Evolutionary conservation across 1,140 invertebrate species (phyloP), one percentile per base, ranked within the genome.

Genomic region (Zaprionus ghesquierei): DNA sequence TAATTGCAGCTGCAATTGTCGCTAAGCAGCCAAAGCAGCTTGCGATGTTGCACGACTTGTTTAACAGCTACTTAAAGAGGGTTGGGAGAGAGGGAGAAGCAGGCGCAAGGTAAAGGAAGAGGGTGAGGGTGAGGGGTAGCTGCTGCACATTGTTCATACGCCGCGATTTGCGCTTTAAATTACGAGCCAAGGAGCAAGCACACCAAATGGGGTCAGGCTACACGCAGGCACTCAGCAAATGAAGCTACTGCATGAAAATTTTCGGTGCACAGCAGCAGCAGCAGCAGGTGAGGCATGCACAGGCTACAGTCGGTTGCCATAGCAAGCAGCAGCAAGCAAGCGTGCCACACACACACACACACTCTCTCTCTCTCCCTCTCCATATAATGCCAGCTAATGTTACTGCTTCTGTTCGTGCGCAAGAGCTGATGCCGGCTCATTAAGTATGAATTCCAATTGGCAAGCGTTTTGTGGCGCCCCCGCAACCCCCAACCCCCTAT

Each of bases 1-100:
- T 87, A 86, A 86, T 87, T 79, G 81, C 69, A 53, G 60, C 68
- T 69, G 70, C 82, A 86, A 82, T 86, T 82, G 79, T 82, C 71
- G 82, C 69, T 75, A 65, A 79, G 69, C 62, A 29, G 65, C 71
- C 44, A 38, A 38, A 41, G 41, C 33, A 51, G 50, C 51, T 75
- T 51, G 59, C 38, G 49, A 62, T 68, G 63, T 71, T 63, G 49
- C 80, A 71, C 59, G 75, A 72, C 70, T 72, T 87, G 79, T 70
- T 86, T 78, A 86, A 79, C 79, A 82, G 82, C 81, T 87, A 86
- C 81, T 86, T 86, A 87, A 79, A 64, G 35, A 53, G 58, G 27
- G 44, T n/a, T n/a, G 41, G 9, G 15, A 12, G 8, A 15, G 41
- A 10, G 41, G 6, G 1, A 5, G n/a, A 15, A n/a, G 8, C 15